Base-by-base conservation (phyloP, 1,140 invertebrate species). In the Magallana gigas region DNA sequence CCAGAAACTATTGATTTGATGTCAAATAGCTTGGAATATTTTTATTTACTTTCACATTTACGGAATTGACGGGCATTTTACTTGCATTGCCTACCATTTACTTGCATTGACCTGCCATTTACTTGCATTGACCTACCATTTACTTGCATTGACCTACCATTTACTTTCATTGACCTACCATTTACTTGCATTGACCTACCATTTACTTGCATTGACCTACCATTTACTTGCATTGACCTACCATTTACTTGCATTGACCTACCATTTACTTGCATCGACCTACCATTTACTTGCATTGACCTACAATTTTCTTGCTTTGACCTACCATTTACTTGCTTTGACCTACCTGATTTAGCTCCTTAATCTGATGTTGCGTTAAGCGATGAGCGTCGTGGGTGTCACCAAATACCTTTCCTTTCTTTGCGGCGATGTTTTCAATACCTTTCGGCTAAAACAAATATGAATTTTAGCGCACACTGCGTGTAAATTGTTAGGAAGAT, bases 321-420 rank as follows among this genome's bases (percentile, higher is more conserved):
- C 68, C 29, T 76, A 76, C 68, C 9, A 8, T 23, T 23, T 23
- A 23, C 23, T 23, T 23, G 23, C 60, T 7, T 12, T 36, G 68
- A 76, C 68, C 29, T 76, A 76, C 68, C 23, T 29, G 9, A 12
- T 76, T 23, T 2, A 76, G 23, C 11, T 76, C 68, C 23, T 76
- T 11, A 3, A 76, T 18, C 36, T 76, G 18, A 14, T 76, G 68
- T 11, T 76, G 23, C 14, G 68, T 76, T 0, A 76, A 29, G 23
- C 68, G 23, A 9, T 76, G 68, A 76, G 8, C 36, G 68, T 76
- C 68, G 68, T 76, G 68, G 8, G 68, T 76, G 23, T 76, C 68
- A 76, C 68, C 68, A 29, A 12, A 76, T 11, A 76, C 68, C 36
- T 76, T 76, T 9, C 68, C 68, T 76, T 76, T 76, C 68, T 76